phyloP scores from a whole-genome alignment of 2,113 vertebrate genomes.

The Galbula dea region DNA sequence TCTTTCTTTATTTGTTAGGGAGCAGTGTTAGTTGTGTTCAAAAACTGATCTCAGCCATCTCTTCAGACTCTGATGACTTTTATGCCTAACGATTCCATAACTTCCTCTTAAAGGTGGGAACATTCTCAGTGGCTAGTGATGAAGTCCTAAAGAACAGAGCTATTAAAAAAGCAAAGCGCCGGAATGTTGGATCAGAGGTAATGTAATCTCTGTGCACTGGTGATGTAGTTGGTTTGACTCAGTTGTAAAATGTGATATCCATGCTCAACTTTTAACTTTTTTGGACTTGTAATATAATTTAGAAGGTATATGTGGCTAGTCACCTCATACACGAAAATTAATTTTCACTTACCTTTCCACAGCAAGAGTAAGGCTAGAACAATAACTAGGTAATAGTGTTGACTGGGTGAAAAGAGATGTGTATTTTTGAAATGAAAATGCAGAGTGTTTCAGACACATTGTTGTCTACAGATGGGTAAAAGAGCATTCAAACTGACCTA shows the following conservation, averaged over 20 bases:
- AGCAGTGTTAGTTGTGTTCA: not conserved
- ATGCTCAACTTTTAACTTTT: not conserved
- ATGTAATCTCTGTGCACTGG: not conserved
- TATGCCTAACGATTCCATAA: not conserved
- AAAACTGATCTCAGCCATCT: not conserved
- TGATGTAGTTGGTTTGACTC: not conserved
- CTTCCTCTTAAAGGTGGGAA: constrained; percentile 82
- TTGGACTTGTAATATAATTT: not conserved
- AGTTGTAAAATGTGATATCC: not conserved
- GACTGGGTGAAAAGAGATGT: not conserved
- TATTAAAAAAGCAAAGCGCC: constrained; percentile 94
- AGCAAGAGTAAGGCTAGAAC: not conserved
- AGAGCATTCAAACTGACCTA: not conserved
- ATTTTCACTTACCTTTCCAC: not conserved
- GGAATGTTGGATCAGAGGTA: constrained; percentile 83
- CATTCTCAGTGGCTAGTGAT: constrained; percentile 88
- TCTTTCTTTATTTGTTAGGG: not conserved
- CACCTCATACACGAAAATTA: not conserved
- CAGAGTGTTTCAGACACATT: not conserved
- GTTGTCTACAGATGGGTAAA: not conserved
- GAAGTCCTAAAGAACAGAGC: constrained; percentile 91
- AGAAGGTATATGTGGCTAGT: not conserved
- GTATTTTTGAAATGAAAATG: not conserved
- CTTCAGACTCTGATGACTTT: not conserved
- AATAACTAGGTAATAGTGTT: not conserved